phyloP scores from a whole-genome alignment of 2,888 invertebrate genomes.

The Drosophila glabriapex region DNA sequence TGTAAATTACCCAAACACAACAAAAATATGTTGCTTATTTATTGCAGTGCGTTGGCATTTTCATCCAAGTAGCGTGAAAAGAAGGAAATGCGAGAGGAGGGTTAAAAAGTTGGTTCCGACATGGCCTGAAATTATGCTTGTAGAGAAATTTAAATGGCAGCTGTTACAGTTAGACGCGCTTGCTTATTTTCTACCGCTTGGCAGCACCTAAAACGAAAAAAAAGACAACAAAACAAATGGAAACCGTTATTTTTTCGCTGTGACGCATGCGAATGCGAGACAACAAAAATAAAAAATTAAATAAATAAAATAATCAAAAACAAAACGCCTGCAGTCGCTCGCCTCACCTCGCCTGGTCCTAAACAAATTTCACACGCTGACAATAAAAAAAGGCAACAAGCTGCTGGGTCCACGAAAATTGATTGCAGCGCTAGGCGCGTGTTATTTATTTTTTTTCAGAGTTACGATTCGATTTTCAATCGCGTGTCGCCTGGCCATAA shows the following conservation, averaged over 20 bases:
- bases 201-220: slow-evolving; percentile 26
- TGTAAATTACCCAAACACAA: slow-evolving; percentile 63
- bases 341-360: background rate
- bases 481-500: slow-evolving; percentile 73
- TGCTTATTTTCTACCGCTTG: slow-evolving; percentile 32
- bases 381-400: slow-evolving; percentile 21
- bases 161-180: slow-evolving; percentile 65
- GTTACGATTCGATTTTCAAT: slow-evolving; percentile 65
- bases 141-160: slow-evolving; percentile 56
- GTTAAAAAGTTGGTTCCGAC: slow-evolving; percentile 69
- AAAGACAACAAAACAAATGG: slow-evolving; percentile 4
- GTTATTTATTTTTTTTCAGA: slow-evolving; percentile 10
- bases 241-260: slow-evolving; percentile 10
- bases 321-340: slow-evolving; percentile 64
- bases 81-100: slow-evolving; percentile 34
- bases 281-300: slow-evolving; percentile 6
- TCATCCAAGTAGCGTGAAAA: slow-evolving; percentile 48
- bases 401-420: slow-evolving; percentile 30
- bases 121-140: slow-evolving; percentile 64
- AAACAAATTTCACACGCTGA: slow-evolving; percentile 66
- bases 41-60: slow-evolving; percentile 68
- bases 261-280: slow-evolving; percentile 20
- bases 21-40: slow-evolving; percentile 22
- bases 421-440: slow-evolving; percentile 42
- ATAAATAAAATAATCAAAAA: background rate